Evolutionary conservation across 2,797 vertebrate genomes (phyloP).

Genomic region (Catostomus latipinnis): DNA sequence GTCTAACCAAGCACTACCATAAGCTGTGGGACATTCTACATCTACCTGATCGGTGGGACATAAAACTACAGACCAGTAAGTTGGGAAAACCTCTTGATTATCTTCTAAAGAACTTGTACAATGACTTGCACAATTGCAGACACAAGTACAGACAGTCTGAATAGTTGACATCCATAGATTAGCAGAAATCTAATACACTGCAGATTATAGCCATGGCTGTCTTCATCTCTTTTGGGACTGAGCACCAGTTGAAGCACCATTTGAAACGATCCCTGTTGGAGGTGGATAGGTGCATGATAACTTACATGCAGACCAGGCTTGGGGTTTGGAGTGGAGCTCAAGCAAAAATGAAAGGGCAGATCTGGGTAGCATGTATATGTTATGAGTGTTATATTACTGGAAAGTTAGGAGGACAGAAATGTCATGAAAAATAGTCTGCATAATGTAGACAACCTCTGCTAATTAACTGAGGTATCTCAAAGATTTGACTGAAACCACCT

Average conservation of each 20-base stretch:
- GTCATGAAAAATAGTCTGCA: constrained; percentile 69
- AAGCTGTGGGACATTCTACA: not conserved
- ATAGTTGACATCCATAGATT: constrained; percentile 19
- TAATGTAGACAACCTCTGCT: constrained; percentile 73
- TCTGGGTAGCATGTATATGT: constrained; percentile 9
- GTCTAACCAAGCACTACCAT: not conserved
- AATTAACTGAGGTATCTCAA: constrained; percentile 71
- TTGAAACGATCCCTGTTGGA: constrained; percentile 75
- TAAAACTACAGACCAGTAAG: constrained; percentile 2
- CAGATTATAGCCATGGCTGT: constrained; percentile 61
- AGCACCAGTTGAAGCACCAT: constrained; percentile 84
- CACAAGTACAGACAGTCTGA: not conserved
- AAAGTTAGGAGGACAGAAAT: constrained; percentile 37
- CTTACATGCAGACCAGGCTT: constrained; percentile 62
- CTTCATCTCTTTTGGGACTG: constrained; percentile 61
- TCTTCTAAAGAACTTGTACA: not conserved
- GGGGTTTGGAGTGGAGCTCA: constrained; percentile 55
- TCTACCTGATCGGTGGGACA: not conserved
- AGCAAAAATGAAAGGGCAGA: constrained; percentile 20
- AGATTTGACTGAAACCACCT: constrained; percentile 57
- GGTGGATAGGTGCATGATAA: constrained; percentile 80
- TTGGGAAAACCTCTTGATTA: not conserved
- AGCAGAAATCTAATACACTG: constrained; percentile 12
- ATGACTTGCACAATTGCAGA: constrained; percentile 2
- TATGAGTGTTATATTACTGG: constrained; percentile 2